phyloP scores from a whole-genome alignment of 1,140 invertebrate species.

The Drosophila nigrodunni region DNA sequence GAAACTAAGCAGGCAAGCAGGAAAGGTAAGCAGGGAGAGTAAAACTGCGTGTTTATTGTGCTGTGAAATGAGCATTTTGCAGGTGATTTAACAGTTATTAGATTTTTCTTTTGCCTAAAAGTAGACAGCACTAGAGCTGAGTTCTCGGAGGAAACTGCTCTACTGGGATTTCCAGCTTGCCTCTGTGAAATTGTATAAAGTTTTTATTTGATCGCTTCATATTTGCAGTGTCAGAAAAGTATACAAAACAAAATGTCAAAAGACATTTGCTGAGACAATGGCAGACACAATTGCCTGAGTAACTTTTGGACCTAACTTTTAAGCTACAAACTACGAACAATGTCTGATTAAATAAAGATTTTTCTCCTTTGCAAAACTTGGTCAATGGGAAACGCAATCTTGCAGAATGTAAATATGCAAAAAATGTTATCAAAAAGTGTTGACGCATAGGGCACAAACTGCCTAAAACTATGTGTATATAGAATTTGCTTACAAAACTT shows the following conservation, averaged over 20 bases:
- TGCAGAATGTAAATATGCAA: constrained; percentile 63
- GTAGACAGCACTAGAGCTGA: constrained; percentile 13
- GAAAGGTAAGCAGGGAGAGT: constrained; percentile 1
- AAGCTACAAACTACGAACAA: constrained; percentile 50
- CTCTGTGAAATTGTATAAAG: constrained; percentile 55
- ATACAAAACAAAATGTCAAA: constrained; percentile 68
- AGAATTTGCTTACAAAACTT: constrained; percentile 24
- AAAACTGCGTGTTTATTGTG: constrained; percentile 67
- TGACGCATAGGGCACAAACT: constrained; percentile 42
- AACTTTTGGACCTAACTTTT: constrained; percentile 58
- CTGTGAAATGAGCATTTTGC: constrained; percentile 83
- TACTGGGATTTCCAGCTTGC: constrained; percentile 27
- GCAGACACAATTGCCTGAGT: constrained; percentile 57
- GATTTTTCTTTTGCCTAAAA: constrained; percentile 52
- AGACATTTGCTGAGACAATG: constrained; percentile 51
- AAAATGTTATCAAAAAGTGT: constrained; percentile 54
- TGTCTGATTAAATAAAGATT: constrained; percentile 82
- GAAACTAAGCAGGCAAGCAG: too few species aligned
- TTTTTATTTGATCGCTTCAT: constrained; percentile 81
- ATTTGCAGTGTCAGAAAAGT: constrained; percentile 47
- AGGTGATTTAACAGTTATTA: constrained; percentile 83
- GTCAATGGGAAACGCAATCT: constrained; percentile 39
- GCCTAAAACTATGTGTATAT: constrained; percentile 23
- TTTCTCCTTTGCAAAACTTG: constrained; percentile 49
- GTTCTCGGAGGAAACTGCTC: constrained; percentile 6